Evolutionary conservation across 2,113 vertebrate species (phyloP).

Genomic region (Syngnathus scovelli): DNA sequence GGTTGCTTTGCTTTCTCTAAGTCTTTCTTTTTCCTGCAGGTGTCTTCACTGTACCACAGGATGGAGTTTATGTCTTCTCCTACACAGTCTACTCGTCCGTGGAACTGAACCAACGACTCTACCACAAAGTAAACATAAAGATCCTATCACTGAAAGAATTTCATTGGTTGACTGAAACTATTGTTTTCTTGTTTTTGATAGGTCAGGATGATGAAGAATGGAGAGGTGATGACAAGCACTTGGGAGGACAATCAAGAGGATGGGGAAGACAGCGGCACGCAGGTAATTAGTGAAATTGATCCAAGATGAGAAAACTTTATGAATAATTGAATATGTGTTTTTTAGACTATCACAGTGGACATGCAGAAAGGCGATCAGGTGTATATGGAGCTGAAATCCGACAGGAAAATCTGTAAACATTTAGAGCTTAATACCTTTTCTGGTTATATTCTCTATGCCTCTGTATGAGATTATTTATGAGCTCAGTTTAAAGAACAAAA

Average conservation of each 20-base stretch:
- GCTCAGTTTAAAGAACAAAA: neutral
- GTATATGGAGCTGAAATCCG: slow-evolving; percentile 54
- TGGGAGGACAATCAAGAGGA: slow-evolving; percentile 71
- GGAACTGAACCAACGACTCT: slow-evolving; percentile 26
- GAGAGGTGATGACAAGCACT: slow-evolving; percentile 12
- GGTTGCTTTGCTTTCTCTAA: neutral
- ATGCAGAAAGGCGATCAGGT: slow-evolving; percentile 59
- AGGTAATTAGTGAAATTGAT: slow-evolving; percentile 27
- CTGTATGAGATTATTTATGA: neutral
- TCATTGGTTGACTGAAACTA: neutral
- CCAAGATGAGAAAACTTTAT: neutral
- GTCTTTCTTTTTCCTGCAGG: slow-evolving; percentile 41
- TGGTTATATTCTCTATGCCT: slow-evolving; percentile 66
- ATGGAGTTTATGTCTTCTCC: slow-evolving; percentile 63
- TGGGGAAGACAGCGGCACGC: slow-evolving; percentile 58
- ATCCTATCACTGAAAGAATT: neutral
- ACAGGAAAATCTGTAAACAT: slow-evolving; percentile 57
- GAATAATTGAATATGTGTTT: neutral
- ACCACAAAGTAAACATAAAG: slow-evolving; percentile 51
- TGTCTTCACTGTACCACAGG: slow-evolving; percentile 54
- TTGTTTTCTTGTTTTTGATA: slow-evolving; percentile 8
- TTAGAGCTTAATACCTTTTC: slow-evolving; percentile 55
- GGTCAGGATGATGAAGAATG: slow-evolving; percentile 58
- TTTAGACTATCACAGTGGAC: slow-evolving; percentile 49
- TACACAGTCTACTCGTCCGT: slow-evolving; percentile 53